These are phyloP conservation scores for Artemia sp. DNA, from an alignment of 2,888 invertebrate species.

Conservation along the genomic window DNA sequence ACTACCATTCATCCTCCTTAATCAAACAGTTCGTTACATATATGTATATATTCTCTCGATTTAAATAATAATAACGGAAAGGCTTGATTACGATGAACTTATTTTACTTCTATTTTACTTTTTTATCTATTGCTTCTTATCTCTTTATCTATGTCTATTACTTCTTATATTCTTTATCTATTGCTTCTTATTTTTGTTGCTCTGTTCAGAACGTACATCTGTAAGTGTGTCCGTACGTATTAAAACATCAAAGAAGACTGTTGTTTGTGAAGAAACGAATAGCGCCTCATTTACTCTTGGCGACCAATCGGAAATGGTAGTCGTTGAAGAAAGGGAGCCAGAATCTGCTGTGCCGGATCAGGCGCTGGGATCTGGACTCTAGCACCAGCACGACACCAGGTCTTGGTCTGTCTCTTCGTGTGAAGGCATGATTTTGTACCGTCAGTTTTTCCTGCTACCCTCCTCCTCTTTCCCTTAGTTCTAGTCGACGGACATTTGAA, in stretches of 20 bases:
- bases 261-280: slow-evolving; percentile 1
- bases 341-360: neutral
- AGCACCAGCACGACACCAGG: neutral
- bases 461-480: neutral
- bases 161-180: neutral
- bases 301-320: neutral
- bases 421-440: slow-evolving; percentile 3
- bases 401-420: neutral
- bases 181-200: neutral
- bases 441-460: slow-evolving; percentile 1
- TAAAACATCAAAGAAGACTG: slow-evolving; percentile 11
- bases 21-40: no score
- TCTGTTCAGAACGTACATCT: slow-evolving; percentile 17
- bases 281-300: slow-evolving; percentile 2
- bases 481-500: no score
- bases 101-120: neutral
- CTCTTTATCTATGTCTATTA: neutral
- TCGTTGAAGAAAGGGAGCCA: neutral
- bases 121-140: neutral
- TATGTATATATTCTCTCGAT: no score
- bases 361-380: slow-evolving; percentile 1
- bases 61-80: no score
- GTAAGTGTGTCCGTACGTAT: slow-evolving; percentile 19
- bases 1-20: no score
- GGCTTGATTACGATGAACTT: neutral